Conservation (phyloP, 2,113 vertebrate genomes). For the Ptychochromis oligacanthus region DNA sequence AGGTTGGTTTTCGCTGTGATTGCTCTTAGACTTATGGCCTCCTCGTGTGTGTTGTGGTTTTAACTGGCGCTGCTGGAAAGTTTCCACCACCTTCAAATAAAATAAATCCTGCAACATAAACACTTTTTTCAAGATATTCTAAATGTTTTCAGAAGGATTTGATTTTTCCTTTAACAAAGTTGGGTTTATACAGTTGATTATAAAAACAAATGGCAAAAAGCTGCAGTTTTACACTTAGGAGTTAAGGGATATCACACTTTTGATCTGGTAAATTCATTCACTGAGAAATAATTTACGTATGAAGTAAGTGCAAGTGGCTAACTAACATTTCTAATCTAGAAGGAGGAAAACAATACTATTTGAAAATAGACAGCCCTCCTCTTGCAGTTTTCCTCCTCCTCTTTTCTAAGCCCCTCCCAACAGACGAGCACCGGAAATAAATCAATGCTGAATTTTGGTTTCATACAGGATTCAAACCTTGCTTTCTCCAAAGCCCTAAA, state of each 20-base stretch:
- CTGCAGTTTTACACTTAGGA: neutral
- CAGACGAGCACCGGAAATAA: too few species aligned
- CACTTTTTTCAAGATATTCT: neutral
- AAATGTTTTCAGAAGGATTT: constrained; percentile 22
- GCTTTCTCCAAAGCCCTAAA: too few species aligned
- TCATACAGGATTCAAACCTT: too few species aligned
- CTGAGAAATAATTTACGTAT: neutral
- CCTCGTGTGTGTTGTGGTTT: constrained; percentile 18
- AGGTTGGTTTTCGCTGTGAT: constrained; percentile 37
- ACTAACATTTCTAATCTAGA: neutral
- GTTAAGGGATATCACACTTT: neutral
- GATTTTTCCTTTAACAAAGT: neutral
- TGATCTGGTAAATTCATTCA: neutral
- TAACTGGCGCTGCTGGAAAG: constrained; percentile 33
- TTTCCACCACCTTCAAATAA: constrained; percentile 36
- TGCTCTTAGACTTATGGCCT: constrained; percentile 39
- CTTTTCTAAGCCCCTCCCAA: too few species aligned
- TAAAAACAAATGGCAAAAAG: constrained; percentile 19
- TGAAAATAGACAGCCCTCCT: too few species aligned
- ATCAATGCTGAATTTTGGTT: too few species aligned
- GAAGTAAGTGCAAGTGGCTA: neutral
- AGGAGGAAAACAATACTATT: neutral
- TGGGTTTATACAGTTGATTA: neutral
- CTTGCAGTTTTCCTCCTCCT: too few species aligned
- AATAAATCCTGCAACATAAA: constrained; percentile 38